Evolutionary conservation across 2,113 vertebrate genomes (phyloP).

Genomic region (Corynorhinus townsendii): DNA sequence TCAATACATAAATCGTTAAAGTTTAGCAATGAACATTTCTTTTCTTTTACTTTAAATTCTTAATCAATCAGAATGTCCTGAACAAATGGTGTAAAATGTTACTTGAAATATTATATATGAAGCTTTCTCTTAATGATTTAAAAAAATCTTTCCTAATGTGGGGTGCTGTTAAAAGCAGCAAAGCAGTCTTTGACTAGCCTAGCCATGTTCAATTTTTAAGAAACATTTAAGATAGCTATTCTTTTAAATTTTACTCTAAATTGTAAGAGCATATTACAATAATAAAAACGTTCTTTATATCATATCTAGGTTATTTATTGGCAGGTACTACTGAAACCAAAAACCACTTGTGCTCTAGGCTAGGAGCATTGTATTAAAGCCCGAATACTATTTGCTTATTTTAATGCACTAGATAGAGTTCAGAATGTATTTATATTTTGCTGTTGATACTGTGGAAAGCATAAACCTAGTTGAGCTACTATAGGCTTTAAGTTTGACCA

Average conservation of each 20-base stretch:
- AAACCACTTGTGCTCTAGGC: slow-evolving; percentile 58
- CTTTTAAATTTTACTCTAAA: slow-evolving; percentile 65
- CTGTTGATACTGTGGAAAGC: not conserved
- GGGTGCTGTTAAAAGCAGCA: slow-evolving; percentile 48
- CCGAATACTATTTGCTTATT: not conserved
- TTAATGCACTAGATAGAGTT: slow-evolving; percentile 20
- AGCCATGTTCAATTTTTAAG: slow-evolving; percentile 74
- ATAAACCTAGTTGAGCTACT: slow-evolving; percentile 33
- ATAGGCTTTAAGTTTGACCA: not conserved
- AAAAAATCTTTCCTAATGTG: slow-evolving; percentile 32
- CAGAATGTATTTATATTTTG: slow-evolving; percentile 35
- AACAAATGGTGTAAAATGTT: slow-evolving; percentile 37
- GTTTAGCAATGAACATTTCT: slow-evolving; percentile 13
- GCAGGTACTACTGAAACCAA: slow-evolving; percentile 68
- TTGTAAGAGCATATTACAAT: slow-evolving; percentile 61
- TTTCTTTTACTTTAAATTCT: slow-evolving; percentile 25
- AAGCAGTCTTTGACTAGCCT: slow-evolving; percentile 48
- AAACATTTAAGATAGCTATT: slow-evolving; percentile 78
- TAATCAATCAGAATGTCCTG: slow-evolving; percentile 7
- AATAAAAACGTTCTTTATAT: slow-evolving; percentile 68
- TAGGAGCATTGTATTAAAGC: slow-evolving; percentile 46
- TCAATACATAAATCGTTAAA: not conserved
- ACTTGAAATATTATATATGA: slow-evolving; percentile 45
- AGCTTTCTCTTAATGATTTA: slow-evolving; percentile 45
- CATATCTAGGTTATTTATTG: slow-evolving; percentile 78